Evolutionary conservation across 2,888 invertebrate genomes (phyloP).

Genomic region (Meiosimyza decipiens): DNA sequence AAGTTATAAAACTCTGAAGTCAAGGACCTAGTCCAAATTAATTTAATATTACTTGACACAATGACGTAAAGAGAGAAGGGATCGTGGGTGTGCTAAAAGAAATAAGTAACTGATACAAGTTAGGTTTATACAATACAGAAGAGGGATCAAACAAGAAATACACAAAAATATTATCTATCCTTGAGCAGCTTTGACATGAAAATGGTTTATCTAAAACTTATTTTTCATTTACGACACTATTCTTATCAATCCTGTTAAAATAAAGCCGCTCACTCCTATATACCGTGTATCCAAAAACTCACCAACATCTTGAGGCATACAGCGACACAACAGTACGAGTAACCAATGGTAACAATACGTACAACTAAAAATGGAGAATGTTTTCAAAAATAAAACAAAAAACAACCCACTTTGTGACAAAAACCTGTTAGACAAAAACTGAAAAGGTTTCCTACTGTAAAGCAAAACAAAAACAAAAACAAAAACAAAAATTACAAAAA

Average conservation of each 20-base stretch:
- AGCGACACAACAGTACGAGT: background rate
- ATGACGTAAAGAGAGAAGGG: no score
- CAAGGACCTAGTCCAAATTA: no score
- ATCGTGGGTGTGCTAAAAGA: no score
- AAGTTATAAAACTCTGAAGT: no score
- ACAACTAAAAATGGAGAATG: conserved; percentile 17
- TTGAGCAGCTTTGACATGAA: no score
- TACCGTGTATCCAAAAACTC: no score
- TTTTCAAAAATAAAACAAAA: conserved; percentile 6
- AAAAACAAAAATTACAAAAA: background rate
- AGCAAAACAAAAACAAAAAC: background rate
- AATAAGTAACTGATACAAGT: no score
- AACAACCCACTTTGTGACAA: conserved; percentile 29
- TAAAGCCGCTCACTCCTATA: background rate
- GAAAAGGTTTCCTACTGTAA: conserved; percentile 11
- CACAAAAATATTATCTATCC: no score
- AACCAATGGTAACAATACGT: conserved; percentile 29
- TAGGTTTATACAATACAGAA: no score
- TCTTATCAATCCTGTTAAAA: background rate
- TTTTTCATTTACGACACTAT: background rate
- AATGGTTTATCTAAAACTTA: background rate
- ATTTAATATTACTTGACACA: no score
- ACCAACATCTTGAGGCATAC: no score
- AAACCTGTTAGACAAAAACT: conserved; percentile 13
- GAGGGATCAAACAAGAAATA: no score